Base-by-base conservation (phyloP, 1,140 invertebrate species). In the Neelides sp. region DNA sequence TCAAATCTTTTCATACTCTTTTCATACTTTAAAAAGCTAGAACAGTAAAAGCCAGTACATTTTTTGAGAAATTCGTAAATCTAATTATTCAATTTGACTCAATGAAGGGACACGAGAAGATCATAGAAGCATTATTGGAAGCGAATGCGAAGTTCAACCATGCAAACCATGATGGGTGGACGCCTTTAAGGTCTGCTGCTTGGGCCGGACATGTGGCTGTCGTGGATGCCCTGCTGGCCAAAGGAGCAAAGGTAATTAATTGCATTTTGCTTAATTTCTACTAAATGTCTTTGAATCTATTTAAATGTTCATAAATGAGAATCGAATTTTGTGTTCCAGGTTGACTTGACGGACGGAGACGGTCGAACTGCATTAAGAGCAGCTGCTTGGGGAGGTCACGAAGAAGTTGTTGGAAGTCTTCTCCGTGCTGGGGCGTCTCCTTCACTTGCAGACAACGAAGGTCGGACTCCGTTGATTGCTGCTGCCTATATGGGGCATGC, bases 381-480 rank as follows among this genome's bases (percentile, higher is more conserved):
- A 8, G 85, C 87, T 20, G 86, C 88, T 27, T 92, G 88, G 88
- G 88, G 85, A 50, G 89, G 90, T 15, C 89, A 94, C 64, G 85
- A 70, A 20, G 70, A 83, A 75, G 83, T 93, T 1, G 89, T 94
- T 2, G 79, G 83, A 44, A 71, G 83, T 20, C 68, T 94, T 17
- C 71, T 94, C 8, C 74, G 79, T 39, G 78, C 82, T 52, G 85
- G 85, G 1, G 88, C 85, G 59, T 64, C 37, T 66, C 73, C 13
- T 68, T 74, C 59, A 63, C 66, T 52, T 65, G 81, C 83, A 1
- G 87, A 91, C 66, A 78, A 78, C 35, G 86, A 91, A 65, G 83
- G 85, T 19, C 74, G 90, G 54, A 94, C 89, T 2, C 86, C 89
- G 0, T 28, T 55, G 2, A 56, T 61, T 39, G 55, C 83, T 0